phyloP scores from a whole-genome alignment of 2,888 invertebrate species.

The Ophion slaviceki region DNA sequence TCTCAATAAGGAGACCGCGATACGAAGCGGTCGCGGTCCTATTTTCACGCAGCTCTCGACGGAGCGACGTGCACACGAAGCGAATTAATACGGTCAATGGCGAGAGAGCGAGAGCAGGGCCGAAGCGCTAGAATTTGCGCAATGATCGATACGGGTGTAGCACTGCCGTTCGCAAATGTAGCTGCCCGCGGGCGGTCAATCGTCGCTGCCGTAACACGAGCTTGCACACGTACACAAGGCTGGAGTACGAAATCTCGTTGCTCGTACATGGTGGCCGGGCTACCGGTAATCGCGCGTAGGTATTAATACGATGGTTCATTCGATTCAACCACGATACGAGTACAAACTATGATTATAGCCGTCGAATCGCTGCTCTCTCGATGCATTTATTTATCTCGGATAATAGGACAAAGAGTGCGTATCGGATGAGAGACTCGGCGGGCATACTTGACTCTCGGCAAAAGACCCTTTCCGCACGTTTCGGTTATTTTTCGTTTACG shows the following conservation, averaged over 20 bases:
- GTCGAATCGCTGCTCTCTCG: not conserved
- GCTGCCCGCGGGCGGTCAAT: slow-evolving; percentile 42
- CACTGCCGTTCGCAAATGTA: not conserved
- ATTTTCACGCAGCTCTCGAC: not conserved
- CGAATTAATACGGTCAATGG: not conserved
- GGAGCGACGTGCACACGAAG: not conserved
- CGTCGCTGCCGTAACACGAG: slow-evolving; percentile 35
- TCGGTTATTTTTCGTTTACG: not conserved
- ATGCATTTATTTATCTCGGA: slow-evolving; percentile 11
- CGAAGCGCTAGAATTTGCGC: not conserved
- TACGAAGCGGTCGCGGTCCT: no score
- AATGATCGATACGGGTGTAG: slow-evolving; percentile 22
- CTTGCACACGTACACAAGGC: not conserved
- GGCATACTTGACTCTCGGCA: no score
- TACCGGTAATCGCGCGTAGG: no score
- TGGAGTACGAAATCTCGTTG: no score
- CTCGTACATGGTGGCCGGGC: no score
- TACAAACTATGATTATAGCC: slow-evolving; percentile 11
- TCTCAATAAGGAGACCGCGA: no score
- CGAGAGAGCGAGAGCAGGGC: not conserved
- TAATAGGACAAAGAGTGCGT: not conserved
- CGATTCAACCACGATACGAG: not conserved
- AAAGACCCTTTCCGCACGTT: not conserved
- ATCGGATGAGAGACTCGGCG: no score
- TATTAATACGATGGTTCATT: no score